Conservation (phyloP, 2,797 vertebrate genomes). For the Eulemur rubriventer region DNA sequence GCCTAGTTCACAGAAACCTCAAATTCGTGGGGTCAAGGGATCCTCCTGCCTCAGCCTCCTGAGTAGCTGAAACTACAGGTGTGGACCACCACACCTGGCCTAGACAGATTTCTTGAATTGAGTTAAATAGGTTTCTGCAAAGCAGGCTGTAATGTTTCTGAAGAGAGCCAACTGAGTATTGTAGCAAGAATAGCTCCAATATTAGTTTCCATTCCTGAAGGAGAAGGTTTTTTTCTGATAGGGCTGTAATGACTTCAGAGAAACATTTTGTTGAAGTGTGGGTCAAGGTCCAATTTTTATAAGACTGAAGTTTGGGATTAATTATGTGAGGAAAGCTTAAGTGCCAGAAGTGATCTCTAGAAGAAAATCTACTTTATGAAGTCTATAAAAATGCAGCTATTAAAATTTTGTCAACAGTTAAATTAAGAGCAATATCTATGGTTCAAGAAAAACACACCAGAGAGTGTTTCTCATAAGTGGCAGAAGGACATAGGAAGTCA, state of each 20-base stretch:
- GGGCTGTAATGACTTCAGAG: not conserved
- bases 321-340: not conserved
- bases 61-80: too few species aligned
- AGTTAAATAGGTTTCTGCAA: not conserved
- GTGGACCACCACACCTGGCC: too few species aligned
- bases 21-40: too few species aligned
- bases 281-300: not conserved
- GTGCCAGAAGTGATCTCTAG: not conserved
- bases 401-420: not conserved
- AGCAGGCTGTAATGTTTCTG: not conserved
- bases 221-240: not conserved
- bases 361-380: not conserved
- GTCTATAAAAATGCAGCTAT: not conserved
- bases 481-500: not conserved
- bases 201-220: not conserved
- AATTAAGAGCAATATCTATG: not conserved
- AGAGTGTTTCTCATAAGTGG: not conserved
- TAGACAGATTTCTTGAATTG: not conserved
- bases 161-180: not conserved
- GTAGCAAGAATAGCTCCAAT: not conserved
- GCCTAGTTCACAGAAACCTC: too few species aligned
- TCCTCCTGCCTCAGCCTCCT: too few species aligned
- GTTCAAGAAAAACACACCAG: not conserved
- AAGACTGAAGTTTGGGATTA: not conserved
- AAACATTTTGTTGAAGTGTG: not conserved